A percentile compares a stretch with the other conserved stretches of the same genome.
These are phyloP conservation scores for Austrofundulus limnaeus DNA, from an alignment of 2,113 vertebrate species.

Conservation along the genomic window DNA sequence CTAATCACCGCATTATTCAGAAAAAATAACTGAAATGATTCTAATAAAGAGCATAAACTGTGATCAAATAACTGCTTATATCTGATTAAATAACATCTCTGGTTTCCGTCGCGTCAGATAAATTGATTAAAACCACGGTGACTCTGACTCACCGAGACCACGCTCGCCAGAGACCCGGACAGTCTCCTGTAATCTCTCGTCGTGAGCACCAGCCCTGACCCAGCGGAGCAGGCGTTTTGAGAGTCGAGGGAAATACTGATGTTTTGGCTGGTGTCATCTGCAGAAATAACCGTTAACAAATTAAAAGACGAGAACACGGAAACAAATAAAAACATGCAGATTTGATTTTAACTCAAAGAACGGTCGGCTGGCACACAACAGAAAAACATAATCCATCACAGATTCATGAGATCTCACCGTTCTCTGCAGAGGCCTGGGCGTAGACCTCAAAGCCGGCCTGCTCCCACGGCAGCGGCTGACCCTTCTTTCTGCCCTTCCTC, in stretches of 20 bases:
- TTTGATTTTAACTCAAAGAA: too few relatives aligned
- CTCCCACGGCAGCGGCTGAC: slow-evolving; percentile 78
- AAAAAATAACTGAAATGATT: too few relatives aligned
- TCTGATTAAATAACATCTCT: background rate
- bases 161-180: slow-evolving; percentile 88
- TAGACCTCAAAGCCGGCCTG: slow-evolving; percentile 79
- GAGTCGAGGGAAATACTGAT: slow-evolving; percentile 87
- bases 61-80: too few relatives aligned
- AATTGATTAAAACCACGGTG: background rate
- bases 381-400: too few relatives aligned
- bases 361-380: background rate
- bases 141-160: slow-evolving; percentile 84
- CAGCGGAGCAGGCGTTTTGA: slow-evolving; percentile 80
- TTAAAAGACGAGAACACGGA: background rate
- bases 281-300: slow-evolving; percentile 14
- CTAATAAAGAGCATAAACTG: too few relatives aligned
- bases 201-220: slow-evolving; percentile 74
- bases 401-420: slow-evolving; percentile 78
- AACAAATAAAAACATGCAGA: background rate
- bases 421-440: slow-evolving; percentile 76
- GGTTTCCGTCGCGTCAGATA: too few relatives aligned
- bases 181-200: slow-evolving; percentile 85
- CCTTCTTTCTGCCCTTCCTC: slow-evolving; percentile 85
- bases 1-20: too few relatives aligned
- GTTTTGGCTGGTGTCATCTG: slow-evolving; percentile 86